Evolutionary conservation across 2,797 vertebrate species (phyloP).

Genomic region (Toxotes lorentzi): DNA sequence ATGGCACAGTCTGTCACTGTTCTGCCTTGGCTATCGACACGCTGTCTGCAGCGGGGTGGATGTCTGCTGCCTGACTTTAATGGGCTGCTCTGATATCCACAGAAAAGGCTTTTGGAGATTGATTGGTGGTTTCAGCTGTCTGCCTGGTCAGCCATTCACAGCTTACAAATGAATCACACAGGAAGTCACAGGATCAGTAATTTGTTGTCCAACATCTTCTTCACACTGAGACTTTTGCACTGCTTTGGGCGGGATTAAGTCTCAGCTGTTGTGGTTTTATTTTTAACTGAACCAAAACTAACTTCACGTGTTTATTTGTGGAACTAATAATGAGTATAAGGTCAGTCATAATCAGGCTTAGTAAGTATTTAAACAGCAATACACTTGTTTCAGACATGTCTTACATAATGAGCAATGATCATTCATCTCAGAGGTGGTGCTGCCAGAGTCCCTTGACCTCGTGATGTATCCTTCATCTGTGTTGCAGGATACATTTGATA

Average conservation of each 20-base stretch:
- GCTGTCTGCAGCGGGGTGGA: conserved; percentile 62
- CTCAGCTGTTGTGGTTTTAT: conserved; percentile 9
- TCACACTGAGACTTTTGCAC: conserved; percentile 10
- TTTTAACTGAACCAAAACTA: conserved; percentile 9
- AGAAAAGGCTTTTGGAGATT: conserved; percentile 57
- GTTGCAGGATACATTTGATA: not conserved
- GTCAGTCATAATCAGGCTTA: not conserved
- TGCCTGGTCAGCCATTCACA: conserved; percentile 41
- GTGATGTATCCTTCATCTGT: not conserved
- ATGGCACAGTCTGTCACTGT: conserved; percentile 48
- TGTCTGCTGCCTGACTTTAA: conserved; percentile 62
- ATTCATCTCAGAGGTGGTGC: no score
- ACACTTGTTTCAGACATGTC: not conserved
- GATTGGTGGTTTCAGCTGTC: conserved; percentile 54
- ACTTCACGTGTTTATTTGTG: not conserved
- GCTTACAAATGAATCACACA: conserved; percentile 43
- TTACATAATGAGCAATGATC: not conserved
- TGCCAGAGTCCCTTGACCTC: not conserved
- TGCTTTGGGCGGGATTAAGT: conserved; percentile 9
- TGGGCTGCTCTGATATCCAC: conserved; percentile 59
- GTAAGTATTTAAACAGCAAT: not conserved
- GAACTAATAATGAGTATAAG: not conserved
- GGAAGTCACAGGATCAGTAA: conserved; percentile 33
- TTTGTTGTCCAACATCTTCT: conserved; percentile 34
- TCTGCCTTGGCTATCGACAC: conserved; percentile 59